Evolutionary conservation across 2,113 vertebrate genomes (phyloP).

Genomic region (Garra rufa): DNA sequence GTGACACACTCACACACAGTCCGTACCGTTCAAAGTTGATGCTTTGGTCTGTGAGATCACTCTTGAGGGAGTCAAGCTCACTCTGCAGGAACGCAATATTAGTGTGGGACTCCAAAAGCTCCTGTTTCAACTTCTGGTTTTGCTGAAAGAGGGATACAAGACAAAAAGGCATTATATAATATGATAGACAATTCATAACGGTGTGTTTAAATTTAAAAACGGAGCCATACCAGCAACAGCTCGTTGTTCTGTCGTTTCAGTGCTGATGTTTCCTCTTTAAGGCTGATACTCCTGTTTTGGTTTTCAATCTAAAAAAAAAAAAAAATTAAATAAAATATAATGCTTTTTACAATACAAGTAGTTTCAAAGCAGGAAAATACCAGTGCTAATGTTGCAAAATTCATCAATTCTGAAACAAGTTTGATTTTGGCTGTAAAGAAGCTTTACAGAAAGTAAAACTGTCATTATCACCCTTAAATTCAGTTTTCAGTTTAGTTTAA

Average conservation of each 20-base stretch:
- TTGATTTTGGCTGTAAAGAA: too few relatives aligned
- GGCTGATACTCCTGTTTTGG: conserved; percentile 83
- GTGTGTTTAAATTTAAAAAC: background rate
- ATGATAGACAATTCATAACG: background rate
- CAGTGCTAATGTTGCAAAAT: background rate
- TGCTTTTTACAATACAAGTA: background rate
- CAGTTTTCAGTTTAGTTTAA: background rate
- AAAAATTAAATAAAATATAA: background rate
- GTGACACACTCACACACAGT: background rate
- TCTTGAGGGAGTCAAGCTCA: conserved; percentile 93
- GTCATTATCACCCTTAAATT: background rate
- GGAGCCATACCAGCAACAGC: conserved; percentile 83
- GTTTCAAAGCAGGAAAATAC: background rate
- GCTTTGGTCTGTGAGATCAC: conserved; percentile 90
- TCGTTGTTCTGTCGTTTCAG: conserved; percentile 89
- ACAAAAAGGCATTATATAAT: background rate
- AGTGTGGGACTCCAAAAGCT: conserved; percentile 92
- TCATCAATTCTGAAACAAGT: background rate
- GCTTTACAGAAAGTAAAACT: too few relatives aligned
- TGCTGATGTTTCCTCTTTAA: conserved; percentile 85
- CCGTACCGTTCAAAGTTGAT: conserved; percentile 87
- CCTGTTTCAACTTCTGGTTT: conserved; percentile 92
- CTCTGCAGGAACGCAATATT: conserved; percentile 90
- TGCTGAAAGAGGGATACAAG: conserved; percentile 76
- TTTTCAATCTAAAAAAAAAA: conserved; percentile 86